phyloP scores from a whole-genome alignment of 2,888 invertebrate species.

The Teleogryllus oceanicus region DNA sequence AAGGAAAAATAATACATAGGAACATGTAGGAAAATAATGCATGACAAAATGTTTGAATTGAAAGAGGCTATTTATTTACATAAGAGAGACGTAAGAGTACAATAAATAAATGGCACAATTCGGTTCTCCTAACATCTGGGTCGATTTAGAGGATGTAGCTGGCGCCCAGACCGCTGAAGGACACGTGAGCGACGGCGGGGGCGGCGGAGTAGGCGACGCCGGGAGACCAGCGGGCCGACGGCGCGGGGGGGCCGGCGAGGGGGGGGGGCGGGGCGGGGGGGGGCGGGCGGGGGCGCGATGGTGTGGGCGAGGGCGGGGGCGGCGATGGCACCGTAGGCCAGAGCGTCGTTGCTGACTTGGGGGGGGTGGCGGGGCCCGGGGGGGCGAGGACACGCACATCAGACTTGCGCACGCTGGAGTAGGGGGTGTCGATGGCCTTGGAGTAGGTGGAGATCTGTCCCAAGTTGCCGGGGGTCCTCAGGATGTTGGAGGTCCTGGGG shows the following conservation, averaged over 20 bases:
- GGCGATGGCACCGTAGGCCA: slow-evolving; percentile 26
- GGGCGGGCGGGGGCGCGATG: slow-evolving; percentile 33
- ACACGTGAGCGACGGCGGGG: slow-evolving; percentile 60
- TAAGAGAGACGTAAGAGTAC: too few species aligned
- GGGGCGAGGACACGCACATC: slow-evolving; percentile 57
- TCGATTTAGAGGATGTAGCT: slow-evolving; percentile 55
- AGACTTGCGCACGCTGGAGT: slow-evolving; percentile 66
- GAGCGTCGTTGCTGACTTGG: slow-evolving; percentile 26
- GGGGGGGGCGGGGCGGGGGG: slow-evolving; percentile 33
- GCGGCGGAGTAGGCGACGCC: slow-evolving; percentile 35
- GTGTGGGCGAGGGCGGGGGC: slow-evolving; percentile 33
- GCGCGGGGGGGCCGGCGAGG: slow-evolving; percentile 33
- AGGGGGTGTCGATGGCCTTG: slow-evolving; percentile 68
- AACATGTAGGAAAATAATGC: too few species aligned
- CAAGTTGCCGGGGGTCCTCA: slow-evolving; percentile 63
- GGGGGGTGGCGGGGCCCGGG: slow-evolving; percentile 33
- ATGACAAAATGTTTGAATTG: too few species aligned
- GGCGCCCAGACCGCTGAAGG: slow-evolving; percentile 56
- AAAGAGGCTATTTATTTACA: too few species aligned
- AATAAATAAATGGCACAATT: too few species aligned
- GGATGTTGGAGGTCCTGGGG: slow-evolving; percentile 39
- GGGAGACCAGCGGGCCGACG: slow-evolving; percentile 32
- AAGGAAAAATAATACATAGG: too few species aligned
- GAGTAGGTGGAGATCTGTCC: slow-evolving; percentile 64
- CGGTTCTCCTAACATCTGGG: not conserved